These are phyloP conservation scores for Phataginus tricuspis DNA, from an alignment of 2,797 vertebrate species.

Conservation along the genomic window DNA sequence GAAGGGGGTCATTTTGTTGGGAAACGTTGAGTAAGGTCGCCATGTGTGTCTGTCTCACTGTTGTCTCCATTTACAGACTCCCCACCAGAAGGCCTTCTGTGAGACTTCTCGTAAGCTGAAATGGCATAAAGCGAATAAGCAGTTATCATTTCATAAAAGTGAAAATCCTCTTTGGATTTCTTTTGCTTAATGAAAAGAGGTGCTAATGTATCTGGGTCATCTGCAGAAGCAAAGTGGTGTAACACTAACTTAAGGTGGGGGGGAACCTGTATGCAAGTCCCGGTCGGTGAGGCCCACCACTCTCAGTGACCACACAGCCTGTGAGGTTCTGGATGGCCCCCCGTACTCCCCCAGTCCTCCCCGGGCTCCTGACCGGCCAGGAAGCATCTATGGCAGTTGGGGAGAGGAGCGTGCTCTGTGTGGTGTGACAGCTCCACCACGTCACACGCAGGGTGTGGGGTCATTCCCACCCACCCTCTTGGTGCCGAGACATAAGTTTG, in stretches of 20 bases:
- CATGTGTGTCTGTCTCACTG: background rate
- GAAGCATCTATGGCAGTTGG: background rate
- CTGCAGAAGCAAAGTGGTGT: no score
- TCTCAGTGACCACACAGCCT: background rate
- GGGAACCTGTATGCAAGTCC: background rate
- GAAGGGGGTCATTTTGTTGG: background rate
- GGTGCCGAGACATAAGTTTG: background rate
- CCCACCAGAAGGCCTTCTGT: background rate
- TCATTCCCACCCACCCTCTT: background rate
- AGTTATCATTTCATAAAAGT: background rate
- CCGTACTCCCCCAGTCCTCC: background rate
- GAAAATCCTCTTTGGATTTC: background rate
- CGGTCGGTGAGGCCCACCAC: background rate
- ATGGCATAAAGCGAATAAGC: background rate
- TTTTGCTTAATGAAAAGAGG: background rate
- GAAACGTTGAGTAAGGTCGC: background rate
- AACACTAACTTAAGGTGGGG: background rate
- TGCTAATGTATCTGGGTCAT: background rate
- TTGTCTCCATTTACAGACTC: background rate
- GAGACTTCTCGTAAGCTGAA: background rate
- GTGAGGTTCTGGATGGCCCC: background rate
- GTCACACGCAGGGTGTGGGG: fast-evolving
- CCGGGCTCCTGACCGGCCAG: background rate
- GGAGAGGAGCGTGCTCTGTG: background rate
- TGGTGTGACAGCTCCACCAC: fast-evolving